Percentiles rank a stretch among this genome's conserved stretches.
phyloP scores from a whole-genome alignment of 1,140 invertebrate species.

The Scaptomyza montana region DNA sequence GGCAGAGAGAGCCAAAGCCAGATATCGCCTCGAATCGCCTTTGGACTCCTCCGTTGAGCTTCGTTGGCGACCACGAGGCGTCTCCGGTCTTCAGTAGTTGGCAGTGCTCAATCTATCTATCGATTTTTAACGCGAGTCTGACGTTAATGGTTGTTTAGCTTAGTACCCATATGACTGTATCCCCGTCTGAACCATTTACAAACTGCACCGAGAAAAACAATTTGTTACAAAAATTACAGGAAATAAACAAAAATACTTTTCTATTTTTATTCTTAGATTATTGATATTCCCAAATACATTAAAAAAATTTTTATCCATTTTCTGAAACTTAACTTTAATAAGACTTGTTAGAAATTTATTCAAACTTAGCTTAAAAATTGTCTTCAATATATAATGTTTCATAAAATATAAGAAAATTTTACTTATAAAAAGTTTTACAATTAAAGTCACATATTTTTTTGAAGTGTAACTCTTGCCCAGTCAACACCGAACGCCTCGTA shows the following conservation, averaged over 20 bases:
- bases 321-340: no score
- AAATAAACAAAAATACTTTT: neutral
- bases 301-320: no score
- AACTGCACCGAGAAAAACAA: neutral
- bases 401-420: no score
- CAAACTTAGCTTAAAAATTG: no score
- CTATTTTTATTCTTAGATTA: no score
- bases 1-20: neutral
- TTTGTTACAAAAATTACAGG: neutral
- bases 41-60: slow-evolving; percentile 16
- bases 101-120: slow-evolving; percentile 73
- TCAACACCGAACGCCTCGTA: neutral
- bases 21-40: slow-evolving; percentile 20
- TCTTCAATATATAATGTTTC: no score
- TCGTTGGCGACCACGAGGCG: slow-evolving; percentile 58
- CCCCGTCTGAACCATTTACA: neutral
- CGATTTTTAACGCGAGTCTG: slow-evolving; percentile 83
- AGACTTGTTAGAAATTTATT: no score
- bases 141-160: slow-evolving; percentile 67
- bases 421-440: no score
- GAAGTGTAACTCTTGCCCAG: neutral
- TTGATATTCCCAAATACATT: no score
- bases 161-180: neutral
- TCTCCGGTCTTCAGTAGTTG: slow-evolving; percentile 49
- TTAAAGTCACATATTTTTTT: neutral